These are phyloP conservation scores for Drosophila kanapiae DNA, from an alignment of 1,140 invertebrate genomes.

Conservation along the genomic window DNA sequence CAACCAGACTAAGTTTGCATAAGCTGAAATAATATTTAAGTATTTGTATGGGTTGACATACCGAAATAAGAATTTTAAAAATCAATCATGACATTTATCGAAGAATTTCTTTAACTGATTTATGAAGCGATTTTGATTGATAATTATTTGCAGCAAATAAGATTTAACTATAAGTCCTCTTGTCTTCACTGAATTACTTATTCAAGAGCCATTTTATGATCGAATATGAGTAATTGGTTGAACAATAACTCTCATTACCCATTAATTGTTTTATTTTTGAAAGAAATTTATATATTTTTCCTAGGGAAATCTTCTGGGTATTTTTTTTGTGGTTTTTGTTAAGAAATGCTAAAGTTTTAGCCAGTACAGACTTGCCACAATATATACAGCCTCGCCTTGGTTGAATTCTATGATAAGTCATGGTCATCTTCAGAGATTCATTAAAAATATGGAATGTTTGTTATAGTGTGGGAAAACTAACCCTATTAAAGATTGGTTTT, in stretches of 20 bases:
- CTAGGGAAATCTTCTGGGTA: too few species aligned
- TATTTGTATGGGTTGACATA: neutral
- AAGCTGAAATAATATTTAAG: neutral
- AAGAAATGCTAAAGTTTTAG: neutral
- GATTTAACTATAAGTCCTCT: neutral
- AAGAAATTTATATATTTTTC: neutral
- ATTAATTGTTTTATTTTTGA: neutral
- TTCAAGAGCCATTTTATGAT: neutral
- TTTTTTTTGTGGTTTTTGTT: neutral
- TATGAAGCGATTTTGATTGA: neutral
- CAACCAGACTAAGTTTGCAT: neutral
- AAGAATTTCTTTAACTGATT: neutral
- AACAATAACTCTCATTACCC: neutral
- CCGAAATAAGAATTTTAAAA: neutral
- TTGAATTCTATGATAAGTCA: neutral
- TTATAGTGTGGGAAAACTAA: neutral
- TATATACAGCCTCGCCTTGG: neutral
- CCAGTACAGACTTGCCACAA: too few species aligned
- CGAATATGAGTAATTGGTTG: neutral
- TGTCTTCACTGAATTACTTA: neutral
- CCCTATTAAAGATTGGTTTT: slow-evolving; percentile 2
- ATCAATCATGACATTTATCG: neutral
- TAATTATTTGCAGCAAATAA: neutral
- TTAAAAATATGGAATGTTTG: neutral
- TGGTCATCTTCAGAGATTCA: neutral